phyloP scores from a whole-genome alignment of 1,140 invertebrate species.

The Centruroides sculpturatus region DNA sequence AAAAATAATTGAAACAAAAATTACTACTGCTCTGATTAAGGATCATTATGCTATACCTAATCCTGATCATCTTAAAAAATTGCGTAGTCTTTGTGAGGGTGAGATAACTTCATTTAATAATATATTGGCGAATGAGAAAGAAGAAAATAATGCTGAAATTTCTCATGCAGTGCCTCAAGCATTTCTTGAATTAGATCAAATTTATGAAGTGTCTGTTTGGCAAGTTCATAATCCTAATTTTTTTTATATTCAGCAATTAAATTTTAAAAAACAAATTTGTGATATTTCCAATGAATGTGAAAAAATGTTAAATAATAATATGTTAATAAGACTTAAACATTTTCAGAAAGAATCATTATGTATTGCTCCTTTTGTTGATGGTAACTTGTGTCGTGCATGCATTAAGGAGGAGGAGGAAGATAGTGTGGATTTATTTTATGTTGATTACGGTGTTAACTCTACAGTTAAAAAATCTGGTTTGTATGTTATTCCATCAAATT shows the following conservation, averaged over 20 bases:
- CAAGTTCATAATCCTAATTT: slow-evolving; percentile 4
- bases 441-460: no score
- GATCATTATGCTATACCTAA: slow-evolving; percentile 1
- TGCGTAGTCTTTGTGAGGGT: slow-evolving; percentile 1
- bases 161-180: background rate
- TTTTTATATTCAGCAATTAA: slow-evolving; percentile 6
- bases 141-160: background rate
- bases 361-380: no score
- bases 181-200: slow-evolving; percentile 2
- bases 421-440: no score
- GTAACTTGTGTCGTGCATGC: no score
- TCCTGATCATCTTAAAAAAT: background rate
- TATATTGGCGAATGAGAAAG: background rate
- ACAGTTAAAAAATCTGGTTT: no score
- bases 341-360: no score
- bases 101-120: background rate
- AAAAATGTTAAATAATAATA: no score
- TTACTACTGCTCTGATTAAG: background rate
- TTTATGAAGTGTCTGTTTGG: slow-evolving; percentile 8
- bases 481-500: no score
- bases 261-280: background rate
- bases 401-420: no score
- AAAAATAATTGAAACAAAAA: background rate
- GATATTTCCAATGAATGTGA: no score
- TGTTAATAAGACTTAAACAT: no score